A percentile compares a stretch with the other conserved stretches of the same genome.
Conservation (phyloP, 2,113 vertebrate species). For the Serilophus lunatus region DNA sequence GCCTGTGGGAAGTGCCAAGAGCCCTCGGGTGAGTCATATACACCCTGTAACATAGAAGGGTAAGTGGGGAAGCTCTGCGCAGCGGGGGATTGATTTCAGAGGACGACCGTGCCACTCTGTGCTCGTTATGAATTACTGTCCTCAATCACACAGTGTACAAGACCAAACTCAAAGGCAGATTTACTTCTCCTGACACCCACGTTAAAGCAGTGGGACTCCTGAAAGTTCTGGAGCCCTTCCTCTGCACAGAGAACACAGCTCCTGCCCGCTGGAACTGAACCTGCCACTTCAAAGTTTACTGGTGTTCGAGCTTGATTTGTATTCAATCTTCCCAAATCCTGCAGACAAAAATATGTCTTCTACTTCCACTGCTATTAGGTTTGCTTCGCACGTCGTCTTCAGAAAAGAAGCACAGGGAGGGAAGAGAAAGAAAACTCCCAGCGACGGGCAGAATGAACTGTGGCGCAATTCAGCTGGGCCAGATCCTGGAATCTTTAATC, state of each 20-base stretch:
- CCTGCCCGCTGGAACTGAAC: neutral
- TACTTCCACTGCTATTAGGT: neutral
- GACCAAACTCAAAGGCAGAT: neutral
- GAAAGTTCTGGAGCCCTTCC: neutral
- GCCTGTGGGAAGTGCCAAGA: constrained; percentile 55
- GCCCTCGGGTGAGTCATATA: constrained; percentile 34
- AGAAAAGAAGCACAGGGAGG: neutral
- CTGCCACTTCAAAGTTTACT: neutral
- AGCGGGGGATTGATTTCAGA: neutral
- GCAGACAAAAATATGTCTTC: neutral
- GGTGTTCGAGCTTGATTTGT: neutral
- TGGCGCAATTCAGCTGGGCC: neutral
- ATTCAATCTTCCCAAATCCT: neutral
- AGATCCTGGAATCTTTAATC: neutral
- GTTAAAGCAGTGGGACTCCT: neutral
- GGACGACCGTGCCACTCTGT: neutral
- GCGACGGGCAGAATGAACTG: neutral
- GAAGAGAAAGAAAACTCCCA: neutral
- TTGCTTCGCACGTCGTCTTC: neutral
- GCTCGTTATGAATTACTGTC: neutral
- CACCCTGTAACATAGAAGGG: neutral
- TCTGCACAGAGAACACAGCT: neutral
- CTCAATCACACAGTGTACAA: neutral
- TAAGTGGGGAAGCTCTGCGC: neutral
- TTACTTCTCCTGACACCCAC: neutral